Base-by-base conservation (phyloP, 2,797 vertebrate genomes). In the Crenichthys baileyi region DNA sequence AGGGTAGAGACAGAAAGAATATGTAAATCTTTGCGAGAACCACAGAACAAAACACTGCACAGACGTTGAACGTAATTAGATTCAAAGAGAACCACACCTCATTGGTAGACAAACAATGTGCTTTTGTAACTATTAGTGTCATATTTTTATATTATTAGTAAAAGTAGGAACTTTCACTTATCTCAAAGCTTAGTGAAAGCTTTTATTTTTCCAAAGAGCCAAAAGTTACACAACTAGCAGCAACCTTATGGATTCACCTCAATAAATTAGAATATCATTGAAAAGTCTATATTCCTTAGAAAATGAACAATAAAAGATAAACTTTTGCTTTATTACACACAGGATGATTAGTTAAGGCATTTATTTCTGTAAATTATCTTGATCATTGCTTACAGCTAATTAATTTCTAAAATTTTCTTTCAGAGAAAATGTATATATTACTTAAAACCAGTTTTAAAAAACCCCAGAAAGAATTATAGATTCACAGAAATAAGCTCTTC, bases 121-220 rank as follows among this genome's bases (percentile, higher is more conserved):
- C 24, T 15, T 46, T 70, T 46, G 11, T 46, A 44, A 46, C 67
- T 46, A 26, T 60, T 15, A 3, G 12, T 15, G 24, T 13, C 46
- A n/a, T 46, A 70, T 70, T 70, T 46, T 36, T 36, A 36, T 79
- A 50, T 39, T 18, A 46, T 87, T 55, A 68, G 11, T 72, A 20
- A 31, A 63, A 63, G 74, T 74, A 36, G 72, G 41, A 73, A 71
- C 51, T 4, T 68, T 44, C 7, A 44, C 44, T 44, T 44, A 11
- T 44, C 44, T 44, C 44, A 44, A 11, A 36, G 36, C 36, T 44
- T 44, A 44, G 9, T 44, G 44, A 41, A 0, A 36, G 36, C 36
- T 20, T 9, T 29, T 31, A 5, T 48, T 20, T 68, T 15, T 41
- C 41, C 11, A 24, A 11, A 9, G 29, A 65, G 8, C 7, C 18